A percentile compares a stretch with the other conserved stretches of the same genome.
phyloP scores from a whole-genome alignment of 2,797 vertebrate genomes.

The Halcyon chelicuti region DNA sequence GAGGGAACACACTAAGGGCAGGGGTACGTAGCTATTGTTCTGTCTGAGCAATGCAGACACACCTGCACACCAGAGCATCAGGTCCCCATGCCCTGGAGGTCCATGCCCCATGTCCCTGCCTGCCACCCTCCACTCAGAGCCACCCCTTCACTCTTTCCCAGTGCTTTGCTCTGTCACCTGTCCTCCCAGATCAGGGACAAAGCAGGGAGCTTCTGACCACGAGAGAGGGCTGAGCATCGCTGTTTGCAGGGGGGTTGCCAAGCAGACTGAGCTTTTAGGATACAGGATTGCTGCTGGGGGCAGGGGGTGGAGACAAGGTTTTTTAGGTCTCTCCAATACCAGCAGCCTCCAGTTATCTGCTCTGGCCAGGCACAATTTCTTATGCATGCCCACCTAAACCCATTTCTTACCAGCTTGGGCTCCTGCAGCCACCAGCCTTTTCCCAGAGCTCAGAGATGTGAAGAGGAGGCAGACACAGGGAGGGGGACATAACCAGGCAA shows the following conservation, averaged over 20 bases:
- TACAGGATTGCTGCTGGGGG: accelerated
- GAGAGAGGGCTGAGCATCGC: not conserved
- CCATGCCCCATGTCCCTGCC: accelerated
- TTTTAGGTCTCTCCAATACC: not conserved
- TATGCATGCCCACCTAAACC: accelerated
- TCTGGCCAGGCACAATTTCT: not conserved
- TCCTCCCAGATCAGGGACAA: not conserved
- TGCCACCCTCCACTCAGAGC: not conserved
- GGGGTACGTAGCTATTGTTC: not conserved
- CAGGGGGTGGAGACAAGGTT: accelerated
- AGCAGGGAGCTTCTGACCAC: not conserved
- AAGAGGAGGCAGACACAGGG: not conserved
- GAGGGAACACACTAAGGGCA: not conserved
- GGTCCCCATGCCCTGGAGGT: too few relatives aligned
- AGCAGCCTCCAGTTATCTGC: not conserved
- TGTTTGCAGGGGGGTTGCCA: accelerated
- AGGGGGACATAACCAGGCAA: not conserved
- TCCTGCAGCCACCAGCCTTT: not conserved
- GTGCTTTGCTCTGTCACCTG: not conserved
- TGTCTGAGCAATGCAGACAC: not conserved
- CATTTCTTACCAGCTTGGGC: not conserved
- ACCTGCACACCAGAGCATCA: not conserved
- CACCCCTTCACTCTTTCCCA: not conserved
- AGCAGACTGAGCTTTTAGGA: accelerated
- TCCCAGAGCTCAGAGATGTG: not conserved